A percentile compares a stretch with the other conserved stretches of the same genome.
Conservation (phyloP, 2,113 vertebrate species). For the Megaceryle torquata region DNA sequence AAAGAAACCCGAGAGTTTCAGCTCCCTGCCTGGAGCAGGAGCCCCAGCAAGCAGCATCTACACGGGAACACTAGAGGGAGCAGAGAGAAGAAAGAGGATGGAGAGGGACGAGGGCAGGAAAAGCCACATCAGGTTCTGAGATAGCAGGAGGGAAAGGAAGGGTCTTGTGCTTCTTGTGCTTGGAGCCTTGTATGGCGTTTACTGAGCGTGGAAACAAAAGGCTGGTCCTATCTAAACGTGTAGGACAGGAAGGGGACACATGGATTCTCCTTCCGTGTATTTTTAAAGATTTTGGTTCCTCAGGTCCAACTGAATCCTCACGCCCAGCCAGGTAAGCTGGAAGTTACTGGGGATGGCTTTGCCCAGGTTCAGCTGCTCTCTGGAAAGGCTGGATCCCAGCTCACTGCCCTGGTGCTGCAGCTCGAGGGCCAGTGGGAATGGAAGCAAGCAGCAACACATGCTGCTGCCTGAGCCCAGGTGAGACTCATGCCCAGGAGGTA, state of each 20-base stretch:
- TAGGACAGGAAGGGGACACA: no score
- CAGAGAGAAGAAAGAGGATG: not conserved
- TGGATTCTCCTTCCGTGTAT: no score
- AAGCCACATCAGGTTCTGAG: not conserved
- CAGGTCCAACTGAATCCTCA: no score
- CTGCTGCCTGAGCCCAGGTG: not conserved
- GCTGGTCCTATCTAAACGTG: not conserved
- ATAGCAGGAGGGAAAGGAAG: not conserved
- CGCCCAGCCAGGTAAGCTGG: not conserved
- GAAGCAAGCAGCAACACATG: not conserved
- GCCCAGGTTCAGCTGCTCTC: not conserved
- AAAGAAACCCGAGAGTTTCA: not conserved
- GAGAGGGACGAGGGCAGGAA: not conserved
- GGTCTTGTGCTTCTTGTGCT: not conserved
- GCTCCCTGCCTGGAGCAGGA: not conserved
- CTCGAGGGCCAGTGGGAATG: not conserved
- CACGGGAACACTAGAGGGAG: slow-evolving; percentile 2
- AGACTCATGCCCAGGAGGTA: not conserved
- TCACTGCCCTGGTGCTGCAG: not conserved
- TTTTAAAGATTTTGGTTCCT: no score
- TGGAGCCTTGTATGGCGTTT: not conserved
- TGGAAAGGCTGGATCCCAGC: no score
- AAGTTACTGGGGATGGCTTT: not conserved
- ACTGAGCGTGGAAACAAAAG: not conserved
- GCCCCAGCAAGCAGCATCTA: not conserved